These are phyloP conservation scores for Monochamus saltuarius DNA, from an alignment of 1,140 invertebrate species.

Conservation along the genomic window DNA sequence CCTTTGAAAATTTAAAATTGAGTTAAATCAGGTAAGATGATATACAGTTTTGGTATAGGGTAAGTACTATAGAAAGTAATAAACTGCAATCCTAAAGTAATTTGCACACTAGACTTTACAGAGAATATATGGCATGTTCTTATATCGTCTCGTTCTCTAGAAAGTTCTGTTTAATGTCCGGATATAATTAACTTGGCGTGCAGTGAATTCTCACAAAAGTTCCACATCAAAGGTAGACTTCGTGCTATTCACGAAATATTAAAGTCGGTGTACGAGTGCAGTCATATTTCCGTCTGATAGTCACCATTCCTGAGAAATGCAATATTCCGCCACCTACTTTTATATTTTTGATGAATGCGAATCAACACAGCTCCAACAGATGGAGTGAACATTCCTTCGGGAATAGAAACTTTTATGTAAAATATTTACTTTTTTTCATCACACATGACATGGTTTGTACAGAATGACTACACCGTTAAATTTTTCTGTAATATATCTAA, in stretches of 20 bases:
- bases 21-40: too few relatives aligned
- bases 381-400: conserved; percentile 5
- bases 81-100: too few relatives aligned
- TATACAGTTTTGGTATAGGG: too few relatives aligned
- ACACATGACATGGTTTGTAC: too few relatives aligned
- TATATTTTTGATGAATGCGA: conserved; percentile 14
- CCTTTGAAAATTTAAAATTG: too few relatives aligned
- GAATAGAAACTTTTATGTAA: not conserved
- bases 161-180: not conserved
- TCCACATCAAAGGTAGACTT: conserved; percentile 13
- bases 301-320: conserved; percentile 16
- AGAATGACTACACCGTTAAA: too few relatives aligned
- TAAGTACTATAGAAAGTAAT: too few relatives aligned
- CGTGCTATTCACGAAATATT: conserved; percentile 18
- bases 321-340: conserved; percentile 12
- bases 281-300: conserved; percentile 15
- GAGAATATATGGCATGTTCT: too few relatives aligned
- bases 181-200: conserved; percentile 8
- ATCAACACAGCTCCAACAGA: conserved; percentile 12
- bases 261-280: conserved; percentile 15
- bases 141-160: not conserved
- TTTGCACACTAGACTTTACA: too few relatives aligned
- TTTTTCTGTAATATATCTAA: too few relatives aligned
- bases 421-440: not conserved
- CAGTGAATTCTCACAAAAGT: conserved; percentile 8